These are phyloP conservation scores for Rhincodon typus DNA, from an alignment of 2,797 vertebrate genomes.

Conservation along the genomic window DNA sequence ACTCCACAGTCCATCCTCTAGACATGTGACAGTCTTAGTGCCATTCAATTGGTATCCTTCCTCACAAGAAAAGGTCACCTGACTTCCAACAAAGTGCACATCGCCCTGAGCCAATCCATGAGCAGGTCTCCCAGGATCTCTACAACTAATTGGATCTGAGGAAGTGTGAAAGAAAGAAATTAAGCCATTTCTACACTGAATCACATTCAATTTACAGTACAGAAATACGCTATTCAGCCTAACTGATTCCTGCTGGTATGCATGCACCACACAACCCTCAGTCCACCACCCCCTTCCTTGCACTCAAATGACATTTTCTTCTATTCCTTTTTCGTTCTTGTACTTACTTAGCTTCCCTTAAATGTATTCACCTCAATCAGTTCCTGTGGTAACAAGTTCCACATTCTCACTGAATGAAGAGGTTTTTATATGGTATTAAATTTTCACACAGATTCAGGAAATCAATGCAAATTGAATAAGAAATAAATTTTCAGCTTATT, in stretches of 20 bases:
- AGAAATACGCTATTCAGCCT: neutral
- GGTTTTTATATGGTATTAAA: neutral
- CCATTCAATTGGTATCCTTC: conserved; percentile 73
- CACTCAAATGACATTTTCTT: neutral
- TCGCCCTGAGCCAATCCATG: conserved; percentile 67
- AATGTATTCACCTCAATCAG: neutral
- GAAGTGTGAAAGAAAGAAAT: conserved; percentile 34
- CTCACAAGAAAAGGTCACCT: conserved; percentile 72
- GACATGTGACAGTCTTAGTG: conserved; percentile 59
- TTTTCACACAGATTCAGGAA: neutral
- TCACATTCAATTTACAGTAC: too few relatives aligned
- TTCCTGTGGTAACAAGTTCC: neutral
- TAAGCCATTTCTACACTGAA: neutral
- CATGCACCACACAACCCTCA: neutral
- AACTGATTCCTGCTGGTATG: neutral
- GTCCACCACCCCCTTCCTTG: too few relatives aligned
- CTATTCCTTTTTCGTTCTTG: neutral
- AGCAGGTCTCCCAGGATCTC: conserved; percentile 68
- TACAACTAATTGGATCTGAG: conserved; percentile 81
- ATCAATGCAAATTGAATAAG: neutral
- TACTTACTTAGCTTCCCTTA: neutral
- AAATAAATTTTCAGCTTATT: neutral
- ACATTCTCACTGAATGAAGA: neutral
- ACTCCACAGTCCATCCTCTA: conserved; percentile 74
- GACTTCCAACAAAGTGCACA: conserved; percentile 68